These are phyloP conservation scores for Xiphorhynchus elegans DNA, from an alignment of 2,113 vertebrate species.

Conservation along the genomic window DNA sequence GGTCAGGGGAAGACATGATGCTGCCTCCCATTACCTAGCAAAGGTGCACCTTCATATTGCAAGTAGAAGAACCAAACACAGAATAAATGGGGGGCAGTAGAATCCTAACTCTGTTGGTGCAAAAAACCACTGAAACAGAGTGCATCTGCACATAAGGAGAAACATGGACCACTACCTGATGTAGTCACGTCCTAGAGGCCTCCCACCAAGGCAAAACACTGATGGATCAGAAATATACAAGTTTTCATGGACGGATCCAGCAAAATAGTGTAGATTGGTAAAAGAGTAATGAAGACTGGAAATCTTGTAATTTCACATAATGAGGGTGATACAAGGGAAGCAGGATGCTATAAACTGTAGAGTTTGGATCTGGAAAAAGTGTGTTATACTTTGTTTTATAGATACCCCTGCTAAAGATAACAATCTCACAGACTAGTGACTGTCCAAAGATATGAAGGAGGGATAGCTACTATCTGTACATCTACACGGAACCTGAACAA, in stretches of 20 bases:
- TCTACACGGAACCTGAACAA: neutral
- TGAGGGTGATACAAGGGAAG: neutral
- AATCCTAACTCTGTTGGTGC: neutral
- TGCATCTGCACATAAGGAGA: neutral
- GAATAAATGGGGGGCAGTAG: neutral
- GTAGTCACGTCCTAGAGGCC: neutral
- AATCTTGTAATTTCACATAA: neutral
- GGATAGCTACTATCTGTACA: neutral
- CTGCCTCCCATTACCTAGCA: neutral
- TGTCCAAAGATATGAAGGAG: neutral
- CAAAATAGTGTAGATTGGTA: neutral
- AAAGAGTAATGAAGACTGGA: neutral
- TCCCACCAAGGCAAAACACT: neutral
- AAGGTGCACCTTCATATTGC: neutral
- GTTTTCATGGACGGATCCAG: neutral
- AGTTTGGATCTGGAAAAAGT: neutral
- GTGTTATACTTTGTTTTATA: neutral
- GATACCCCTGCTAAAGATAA: neutral
- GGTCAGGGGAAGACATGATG: neutral
- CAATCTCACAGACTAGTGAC: neutral
- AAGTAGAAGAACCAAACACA: neutral
- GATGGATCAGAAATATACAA: neutral
- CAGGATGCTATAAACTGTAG: neutral
- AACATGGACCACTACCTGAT: fast-evolving
- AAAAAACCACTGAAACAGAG: neutral